Base-by-base conservation (phyloP, 2,113 vertebrate species). In the Eurystomus gularis region DNA sequence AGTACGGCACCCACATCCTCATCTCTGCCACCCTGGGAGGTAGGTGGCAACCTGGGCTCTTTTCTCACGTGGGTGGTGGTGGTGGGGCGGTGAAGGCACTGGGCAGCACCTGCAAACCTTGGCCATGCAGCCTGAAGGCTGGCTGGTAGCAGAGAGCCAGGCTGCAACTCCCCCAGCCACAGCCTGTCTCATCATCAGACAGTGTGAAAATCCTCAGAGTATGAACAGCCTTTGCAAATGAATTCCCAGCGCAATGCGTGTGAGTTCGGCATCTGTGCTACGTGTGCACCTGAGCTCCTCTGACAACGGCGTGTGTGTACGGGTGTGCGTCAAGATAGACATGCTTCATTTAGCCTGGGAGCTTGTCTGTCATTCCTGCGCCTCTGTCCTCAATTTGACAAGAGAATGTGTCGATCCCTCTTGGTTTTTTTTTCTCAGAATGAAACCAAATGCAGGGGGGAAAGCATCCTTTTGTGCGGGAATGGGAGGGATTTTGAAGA, bases 1-100 rank as follows among this genome's bases (percentile, higher is more conserved):
- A 99, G 97, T 99, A 99, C 98, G 99, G 99, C 96, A 99, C 99
- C 44, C 99, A 99, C 98, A 98, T 99, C 85, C 99, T 99, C 98
- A 99, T 99, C 98, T 99, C 99, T 60, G 99, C 99, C 97, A 99
- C 99, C 21, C 98, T 99, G 95, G 99, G 99, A 99, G 99, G 99
- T 99, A 98, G 98, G 98, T 97, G 84, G 57, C 88, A 76, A 17
- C 35, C 2, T 0, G 51, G 49, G 51, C 33, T 20, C 17, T 2
- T 12, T 40, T 35, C 31, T 57, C 20, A 6, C 0, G 0, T 0
- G 2, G 13, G 13, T 25, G 23, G 20, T 4, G 4, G 3, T 5
- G 20, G 39, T 28, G n/a, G 37, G 42, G 11, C 13, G 65, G 35
- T 6, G 37, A 39, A 25, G n/a, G 66, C 24, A 1, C 17, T 2